These are phyloP conservation scores for Drosophila pseudotakahashii DNA, from an alignment of 2,888 invertebrate genomes.

Conservation along the genomic window DNA sequence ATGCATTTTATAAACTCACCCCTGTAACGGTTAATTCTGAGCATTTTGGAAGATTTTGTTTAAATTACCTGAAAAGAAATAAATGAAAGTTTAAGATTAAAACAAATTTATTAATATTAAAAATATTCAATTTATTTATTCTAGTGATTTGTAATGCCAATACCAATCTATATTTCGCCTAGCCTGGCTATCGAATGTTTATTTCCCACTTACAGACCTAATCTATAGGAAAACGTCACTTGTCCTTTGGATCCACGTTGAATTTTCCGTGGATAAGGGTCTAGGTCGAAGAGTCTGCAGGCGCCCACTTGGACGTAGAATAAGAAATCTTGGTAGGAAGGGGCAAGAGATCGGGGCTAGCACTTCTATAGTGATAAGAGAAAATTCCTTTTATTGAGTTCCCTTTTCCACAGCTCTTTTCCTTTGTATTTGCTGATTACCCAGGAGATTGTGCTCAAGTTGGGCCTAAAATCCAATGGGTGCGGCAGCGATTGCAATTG, in stretches of 20 bases:
- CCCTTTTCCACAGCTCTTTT: conserved; percentile 26
- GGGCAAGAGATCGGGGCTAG: conserved; percentile 16
- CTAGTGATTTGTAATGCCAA: not conserved
- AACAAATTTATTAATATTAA: not conserved
- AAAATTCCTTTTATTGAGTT: conserved; percentile 76
- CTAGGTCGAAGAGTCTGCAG: conserved; percentile 64
- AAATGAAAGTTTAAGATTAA: not conserved
- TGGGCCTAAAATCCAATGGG: conserved; percentile 23
- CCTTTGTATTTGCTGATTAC: conserved; percentile 68
- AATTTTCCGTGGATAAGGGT: conserved; percentile 50
- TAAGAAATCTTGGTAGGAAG: not conserved
- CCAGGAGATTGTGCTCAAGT: conserved; percentile 53
- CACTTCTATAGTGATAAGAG: conserved; percentile 56
- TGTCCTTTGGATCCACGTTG: conserved; percentile 24
- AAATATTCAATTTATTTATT: not conserved
- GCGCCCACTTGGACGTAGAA: conserved; percentile 60
- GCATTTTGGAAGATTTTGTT: conserved; percentile 51
- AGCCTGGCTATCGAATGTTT: not conserved
- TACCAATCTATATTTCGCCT: not conserved
- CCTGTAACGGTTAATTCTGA: conserved; percentile 66
- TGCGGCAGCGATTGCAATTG: conserved; percentile 32
- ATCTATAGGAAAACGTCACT: conserved; percentile 59
- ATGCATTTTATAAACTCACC: conserved; percentile 56
- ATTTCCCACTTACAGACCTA: conserved; percentile 9
- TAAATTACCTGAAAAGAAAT: conserved; percentile 71